Base-by-base conservation (phyloP, 2,888 invertebrate genomes). In the Mimas tiliae region DNA sequence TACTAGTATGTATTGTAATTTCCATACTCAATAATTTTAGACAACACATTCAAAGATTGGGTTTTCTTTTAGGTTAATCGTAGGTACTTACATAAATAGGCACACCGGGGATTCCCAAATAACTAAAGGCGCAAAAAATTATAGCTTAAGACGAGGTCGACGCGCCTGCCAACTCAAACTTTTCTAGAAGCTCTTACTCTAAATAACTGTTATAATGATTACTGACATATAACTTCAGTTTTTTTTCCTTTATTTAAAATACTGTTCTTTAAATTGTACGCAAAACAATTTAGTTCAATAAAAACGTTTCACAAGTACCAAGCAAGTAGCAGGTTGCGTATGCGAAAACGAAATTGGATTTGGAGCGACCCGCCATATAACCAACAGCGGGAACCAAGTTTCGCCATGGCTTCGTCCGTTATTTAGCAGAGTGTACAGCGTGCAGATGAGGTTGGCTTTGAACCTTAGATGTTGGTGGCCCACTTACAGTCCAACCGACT, bases 21-120 rank as follows among this genome's bases (percentile, higher is more conserved):
- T 9, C 50, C 19, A 19, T 3, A 6, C 6, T 12, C 38, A 42
- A 58, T 42, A 3, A 14, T 38, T 58, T 34, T 6, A 19, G 58
- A 19, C 38, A 58, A 38, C 11, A 12, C 21, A 19, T 42, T 16
- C 55, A 38, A 42, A 58, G 9, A 38, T 42, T 19, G 19, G 58
- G 38, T 42, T 12, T 58, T 42, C 19, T 42, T n/a, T 38, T 16
- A 16, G 38, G 9, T 34, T 8, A 9, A 9, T 16, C 27, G 38
- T 55, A 16, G 9, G 42, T 42, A 42, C 19, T 76, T 71, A 75
- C 42, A 78, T 71, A 75, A 74, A 80, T 78, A 72, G 76, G 74
- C 76, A 76, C 79, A 77, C 75, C 77, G 89, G n/a, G 89, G 76
- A 84, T 84, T 88, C 76, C 89, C 88, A 78, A 84, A 86, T 79